Percentiles rank a stretch among this genome's conserved stretches.
Evolutionary conservation across 2,888 invertebrate genomes (phyloP).

Genomic region (Chelonus formosanus): DNA sequence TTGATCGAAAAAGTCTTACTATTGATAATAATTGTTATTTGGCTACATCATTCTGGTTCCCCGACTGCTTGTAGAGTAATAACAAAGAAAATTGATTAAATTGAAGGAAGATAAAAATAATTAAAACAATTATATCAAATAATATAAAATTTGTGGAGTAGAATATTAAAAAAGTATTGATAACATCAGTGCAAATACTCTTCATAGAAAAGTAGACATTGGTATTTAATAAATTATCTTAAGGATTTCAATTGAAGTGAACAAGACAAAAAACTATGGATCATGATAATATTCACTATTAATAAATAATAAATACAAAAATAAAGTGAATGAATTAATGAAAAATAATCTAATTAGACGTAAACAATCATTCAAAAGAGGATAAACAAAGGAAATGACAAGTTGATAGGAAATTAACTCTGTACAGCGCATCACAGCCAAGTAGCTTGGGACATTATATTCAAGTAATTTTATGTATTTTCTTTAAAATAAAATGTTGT

Average conservation of each 20-base stretch:
- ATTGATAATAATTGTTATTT: constrained; percentile 63
- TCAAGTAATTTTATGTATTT: too few relatives aligned
- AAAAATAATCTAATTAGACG: constrained; percentile 7
- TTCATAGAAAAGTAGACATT: too few relatives aligned
- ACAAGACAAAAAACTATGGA: too few relatives aligned
- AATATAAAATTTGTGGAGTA: not conserved
- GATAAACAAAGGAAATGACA: not conserved
- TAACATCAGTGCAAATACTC: too few relatives aligned
- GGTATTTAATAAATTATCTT: too few relatives aligned
- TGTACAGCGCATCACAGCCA: constrained; percentile 11
- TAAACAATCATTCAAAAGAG: not conserved
- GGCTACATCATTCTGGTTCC: constrained; percentile 63
- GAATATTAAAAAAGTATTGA: too few relatives aligned
- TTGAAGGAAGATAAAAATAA: constrained; percentile 9
- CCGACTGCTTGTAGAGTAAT: constrained; percentile 62
- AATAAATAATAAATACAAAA: too few relatives aligned
- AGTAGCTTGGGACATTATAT: not conserved
- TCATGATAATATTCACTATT: too few relatives aligned
- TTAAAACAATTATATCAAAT: constrained; percentile 18
- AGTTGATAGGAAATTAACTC: not conserved
- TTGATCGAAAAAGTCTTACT: constrained; percentile 58
- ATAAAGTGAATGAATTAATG: too few relatives aligned
- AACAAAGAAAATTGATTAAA: constrained; percentile 44
- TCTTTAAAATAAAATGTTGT: not conserved
- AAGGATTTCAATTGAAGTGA: too few relatives aligned